Evolutionary conservation across 2,113 vertebrate species (phyloP), one percentile per base, ranked within the genome.

Genomic region (Engystomops pustulosus): DNA sequence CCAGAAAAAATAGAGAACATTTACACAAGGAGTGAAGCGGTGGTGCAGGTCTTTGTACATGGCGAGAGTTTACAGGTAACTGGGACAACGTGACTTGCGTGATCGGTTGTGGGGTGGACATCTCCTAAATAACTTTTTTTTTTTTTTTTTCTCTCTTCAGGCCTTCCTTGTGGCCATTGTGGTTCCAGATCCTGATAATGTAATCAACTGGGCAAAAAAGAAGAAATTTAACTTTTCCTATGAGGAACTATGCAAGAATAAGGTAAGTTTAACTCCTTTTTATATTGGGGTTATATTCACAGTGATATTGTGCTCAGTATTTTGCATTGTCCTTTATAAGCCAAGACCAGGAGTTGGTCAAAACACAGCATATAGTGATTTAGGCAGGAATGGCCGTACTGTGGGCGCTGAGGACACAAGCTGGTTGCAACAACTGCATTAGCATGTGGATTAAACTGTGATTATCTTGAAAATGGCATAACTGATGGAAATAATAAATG

Each of bases 1-100:
- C 98, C 98, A 0, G 98, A 99, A 88, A 99, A 98, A 92, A 98
- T 99, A 75, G 98, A 99, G 87, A 98, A 93, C 0, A 51, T 98
- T 20, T 99, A 99, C 86, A 34, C 88, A 44, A 94, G 94, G 51
- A 95, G 96, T 83, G 95, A 97, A 62, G 94, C 94, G 0, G 88
- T 99, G 79, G 95, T 95, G n/a, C 97, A 99, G 86, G 91, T 97
- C 86, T 99, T 97, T 89, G 95, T 99, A 36, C 92, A 99, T 6
- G 98, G 97, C 34, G 98, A 99, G 44, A 98, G 97, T 82, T 91
- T 99, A 87, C 95, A 99, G 96, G 98, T 98, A 77, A 77, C 91
- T 11, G 0, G 10, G 8, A 18, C 44, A 15, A 15, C 23, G 3
- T 17, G n/a, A 36, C 1, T 0, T 15, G 32, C 6, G 20, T 67